Base-by-base conservation (phyloP, 1,140 invertebrate genomes). In the Batillaria attramentaria region DNA sequence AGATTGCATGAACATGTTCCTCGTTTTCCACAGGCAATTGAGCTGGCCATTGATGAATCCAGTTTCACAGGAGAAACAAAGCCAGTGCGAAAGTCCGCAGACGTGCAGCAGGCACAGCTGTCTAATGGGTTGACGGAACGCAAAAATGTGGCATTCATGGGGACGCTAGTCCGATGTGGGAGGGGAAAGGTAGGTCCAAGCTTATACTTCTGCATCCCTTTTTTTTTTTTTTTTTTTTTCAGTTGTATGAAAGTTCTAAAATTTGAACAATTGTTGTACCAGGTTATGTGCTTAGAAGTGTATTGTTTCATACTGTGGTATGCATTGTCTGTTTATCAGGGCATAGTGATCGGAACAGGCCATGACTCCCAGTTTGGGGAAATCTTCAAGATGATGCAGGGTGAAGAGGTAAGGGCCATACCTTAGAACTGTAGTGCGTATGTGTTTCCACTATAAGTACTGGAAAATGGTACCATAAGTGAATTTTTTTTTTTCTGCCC, bases 361-460 rank as follows among this genome's bases (percentile, higher is more conserved):
- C 95, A 97, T 85, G 95, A 97, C 81, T 99, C 98, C 72, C 96
- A 99, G 91, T 99, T 99, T 93, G 99, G 98, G 10, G 96, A 99
- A 92, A 95, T 99, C 39, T 99, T 99, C 91, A 95, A 96, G 85
- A 98, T 99, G 97, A 99, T 99, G 98, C 95, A 98, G 92, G 95
- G 96, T 0, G 98, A 99, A 92, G 98, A 99, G 91, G 95, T 92
- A 83, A 82, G 41, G n/a, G n/a, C n/a, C n/a, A n/a, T n/a, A n/a
- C n/a, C n/a, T n/a, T n/a, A n/a, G n/a, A n/a, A n/a, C n/a, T n/a
- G n/a, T n/a, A n/a, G n/a, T n/a, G n/a, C n/a, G n/a, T n/a, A n/a
- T n/a, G n/a, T n/a, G n/a, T n/a, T n/a, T n/a, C n/a, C n/a, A n/a
- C n/a, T n/a, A n/a, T n/a, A n/a, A n/a, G n/a, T n/a, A n/a, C n/a